Conservation (phyloP, 2,113 vertebrate species). For the Pterocles burchelli region DNA sequence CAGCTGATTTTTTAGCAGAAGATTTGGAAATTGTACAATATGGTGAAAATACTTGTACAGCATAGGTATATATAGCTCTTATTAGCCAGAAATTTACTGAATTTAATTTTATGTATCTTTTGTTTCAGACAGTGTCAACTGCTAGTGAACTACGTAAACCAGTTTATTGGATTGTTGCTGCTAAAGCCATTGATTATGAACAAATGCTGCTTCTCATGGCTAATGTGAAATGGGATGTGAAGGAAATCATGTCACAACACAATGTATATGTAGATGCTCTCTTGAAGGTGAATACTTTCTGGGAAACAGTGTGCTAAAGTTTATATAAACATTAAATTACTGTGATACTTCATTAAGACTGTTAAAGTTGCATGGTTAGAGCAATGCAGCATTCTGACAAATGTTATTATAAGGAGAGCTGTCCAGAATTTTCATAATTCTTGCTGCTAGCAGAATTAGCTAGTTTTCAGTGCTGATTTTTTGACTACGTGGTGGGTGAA, state of each 20-base stretch:
- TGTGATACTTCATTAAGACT: neutral
- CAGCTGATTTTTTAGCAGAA: neutral
- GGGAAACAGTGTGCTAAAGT: neutral
- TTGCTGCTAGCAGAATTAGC: neutral
- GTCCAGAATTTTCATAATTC: neutral
- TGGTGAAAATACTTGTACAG: neutral
- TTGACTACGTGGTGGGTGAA: neutral
- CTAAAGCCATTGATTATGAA: slow-evolving; percentile 98
- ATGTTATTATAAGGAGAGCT: neutral
- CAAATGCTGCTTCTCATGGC: slow-evolving; percentile 95
- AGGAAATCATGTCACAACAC: slow-evolving; percentile 99
- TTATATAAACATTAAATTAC: neutral
- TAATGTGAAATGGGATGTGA: slow-evolving; percentile 98
- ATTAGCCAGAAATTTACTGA: neutral
- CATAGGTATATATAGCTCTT: neutral
- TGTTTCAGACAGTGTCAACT: slow-evolving; percentile 93
- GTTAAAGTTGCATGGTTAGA: neutral
- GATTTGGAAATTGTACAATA: neutral
- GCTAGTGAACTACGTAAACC: slow-evolving; percentile 96
- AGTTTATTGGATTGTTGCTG: slow-evolving; percentile 98
- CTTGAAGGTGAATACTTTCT: slow-evolving; percentile 84
- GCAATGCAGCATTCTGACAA: neutral
- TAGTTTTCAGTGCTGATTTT: neutral
- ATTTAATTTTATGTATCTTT: slow-evolving; percentile 12
- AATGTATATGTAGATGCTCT: slow-evolving; percentile 96